Conservation (phyloP, 2,888 invertebrate genomes). For the Mesorhabditis belari region DNA sequence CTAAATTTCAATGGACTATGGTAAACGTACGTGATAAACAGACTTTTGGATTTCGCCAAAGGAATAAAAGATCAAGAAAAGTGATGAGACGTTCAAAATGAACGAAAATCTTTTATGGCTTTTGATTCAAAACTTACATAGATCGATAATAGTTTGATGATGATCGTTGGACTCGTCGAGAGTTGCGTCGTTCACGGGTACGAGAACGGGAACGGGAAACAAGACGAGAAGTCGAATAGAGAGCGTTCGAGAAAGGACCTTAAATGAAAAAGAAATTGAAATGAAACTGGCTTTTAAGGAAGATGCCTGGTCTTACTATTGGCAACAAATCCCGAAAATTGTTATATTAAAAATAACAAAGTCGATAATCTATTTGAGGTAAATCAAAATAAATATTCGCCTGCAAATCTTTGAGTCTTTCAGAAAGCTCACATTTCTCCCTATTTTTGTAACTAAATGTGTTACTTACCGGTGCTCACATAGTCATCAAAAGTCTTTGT, state of each 20-base stretch:
- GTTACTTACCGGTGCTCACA: constrained; percentile 38
- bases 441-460: not conserved
- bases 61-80: not conserved
- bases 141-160: constrained; percentile 46
- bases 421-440: not conserved
- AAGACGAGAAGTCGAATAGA: constrained; percentile 48
- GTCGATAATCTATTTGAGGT: not conserved
- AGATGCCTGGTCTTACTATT: not conserved
- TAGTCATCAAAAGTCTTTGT: constrained; percentile 50
- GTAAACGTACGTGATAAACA: not conserved
- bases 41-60: not conserved
- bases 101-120: no score
- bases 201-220: constrained; percentile 50
- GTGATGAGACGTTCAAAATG: no score
- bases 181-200: constrained; percentile 50
- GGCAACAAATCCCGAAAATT: not conserved
- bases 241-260: constrained; percentile 48
- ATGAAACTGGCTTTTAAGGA: not conserved
- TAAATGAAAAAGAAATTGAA: not conserved
- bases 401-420: not conserved
- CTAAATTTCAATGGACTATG: not conserved
- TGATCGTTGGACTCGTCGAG: constrained; percentile 46
- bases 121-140: no score
- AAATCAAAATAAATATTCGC: not conserved
- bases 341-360: not conserved